These are phyloP conservation scores for Buphagus erythrorhynchus DNA, from an alignment of 2,797 vertebrate genomes.

Conservation along the genomic window DNA sequence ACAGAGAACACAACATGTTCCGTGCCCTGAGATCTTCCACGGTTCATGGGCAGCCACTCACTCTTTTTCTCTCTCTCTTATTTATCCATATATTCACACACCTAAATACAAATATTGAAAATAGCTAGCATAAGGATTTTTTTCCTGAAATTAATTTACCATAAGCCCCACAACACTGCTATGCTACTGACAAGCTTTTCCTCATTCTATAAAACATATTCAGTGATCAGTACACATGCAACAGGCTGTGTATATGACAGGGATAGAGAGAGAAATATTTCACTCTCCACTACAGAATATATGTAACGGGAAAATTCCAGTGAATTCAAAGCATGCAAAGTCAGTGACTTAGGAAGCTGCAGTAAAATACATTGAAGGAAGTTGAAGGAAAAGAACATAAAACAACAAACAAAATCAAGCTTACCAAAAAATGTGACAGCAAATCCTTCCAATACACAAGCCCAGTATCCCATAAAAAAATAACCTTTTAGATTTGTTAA, in stretches of 20 bases:
- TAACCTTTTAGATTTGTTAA: conserved; percentile 87
- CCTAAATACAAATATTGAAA: neutral
- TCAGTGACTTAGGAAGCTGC: neutral
- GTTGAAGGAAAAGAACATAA: neutral
- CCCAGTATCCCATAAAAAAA: conserved; percentile 89
- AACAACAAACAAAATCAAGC: conserved; percentile 44
- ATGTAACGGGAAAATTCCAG: neutral
- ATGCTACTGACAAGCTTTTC: neutral
- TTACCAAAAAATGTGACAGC: conserved; percentile 94
- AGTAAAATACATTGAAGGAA: neutral
- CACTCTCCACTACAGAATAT: neutral
- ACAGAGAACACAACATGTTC: neutral
- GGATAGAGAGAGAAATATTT: rapidly evolving
- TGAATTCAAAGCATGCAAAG: neutral
- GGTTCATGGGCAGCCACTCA: neutral
- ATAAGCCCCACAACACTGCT: rapidly evolving
- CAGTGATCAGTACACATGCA: neutral
- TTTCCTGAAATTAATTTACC: neutral
- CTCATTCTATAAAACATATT: neutral
- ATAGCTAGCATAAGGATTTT: neutral
- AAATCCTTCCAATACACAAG: conserved; percentile 90
- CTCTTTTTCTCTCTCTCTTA: neutral
- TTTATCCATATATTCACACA: neutral
- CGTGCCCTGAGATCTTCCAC: neutral
- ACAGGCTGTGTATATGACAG: neutral